Base-by-base conservation (phyloP, 1,140 invertebrate genomes). In the Drosophila nigromelanica region DNA sequence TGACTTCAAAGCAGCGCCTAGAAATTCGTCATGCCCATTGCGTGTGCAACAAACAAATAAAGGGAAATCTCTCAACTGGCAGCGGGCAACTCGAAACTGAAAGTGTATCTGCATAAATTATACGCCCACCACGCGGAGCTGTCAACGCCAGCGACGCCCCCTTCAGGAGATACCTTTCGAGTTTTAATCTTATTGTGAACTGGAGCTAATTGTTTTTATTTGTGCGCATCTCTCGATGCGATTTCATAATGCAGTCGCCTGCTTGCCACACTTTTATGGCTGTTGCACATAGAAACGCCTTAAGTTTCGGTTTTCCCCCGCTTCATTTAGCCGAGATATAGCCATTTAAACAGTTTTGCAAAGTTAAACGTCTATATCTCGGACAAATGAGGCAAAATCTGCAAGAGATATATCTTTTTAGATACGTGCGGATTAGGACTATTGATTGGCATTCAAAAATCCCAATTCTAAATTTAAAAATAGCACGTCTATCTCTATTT, bases 31-130 rank as follows among this genome's bases (percentile, higher is more conserved):
- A 85, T 67, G 76, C 80, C 67, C 80, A 69, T 67, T 72, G 77
- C 73, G 51, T 68, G 67, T 76, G 69, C 68, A 62, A 40, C 64
- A 60, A 69, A 58, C 47, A 60, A 68, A 68, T 40, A 47, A 50
- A 56, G 12, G 51, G 50, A 27, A 42, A 48, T 47, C 21, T 56
- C 10, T 5, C 5, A 48, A 56, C 56, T 61, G 33, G 39, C 48
- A 69, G 37, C 56, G 33, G 18, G 5, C 12, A 43, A 35, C 37
- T 33, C n/a, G 18, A 63, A 76, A 61, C 45, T 45, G 37, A 48
- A 50, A 58, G 54, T 81, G 75, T 75, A 87, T 76, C 71, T 81
- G 78, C 76, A 87, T 89, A 87, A 87, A 83, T 89, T 83, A 87
- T 78, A 78, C 33, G 67, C 69, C 60, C 76, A 87, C 68, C 59